These are phyloP conservation scores for Porites lutea DNA, from an alignment of 64 coral and sea anemone genomes.

Conservation along the genomic window DNA sequence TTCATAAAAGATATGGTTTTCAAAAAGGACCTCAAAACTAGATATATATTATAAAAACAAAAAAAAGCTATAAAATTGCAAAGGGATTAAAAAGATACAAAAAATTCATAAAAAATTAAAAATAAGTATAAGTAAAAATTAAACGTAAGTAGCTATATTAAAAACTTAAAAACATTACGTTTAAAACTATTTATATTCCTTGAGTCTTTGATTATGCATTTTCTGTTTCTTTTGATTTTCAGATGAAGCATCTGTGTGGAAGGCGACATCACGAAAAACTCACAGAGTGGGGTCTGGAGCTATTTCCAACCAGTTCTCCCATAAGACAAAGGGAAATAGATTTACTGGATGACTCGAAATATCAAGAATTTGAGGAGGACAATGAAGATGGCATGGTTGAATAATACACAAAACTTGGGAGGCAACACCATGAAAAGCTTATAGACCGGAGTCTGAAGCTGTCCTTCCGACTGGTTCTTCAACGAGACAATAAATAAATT, in stretches of 20 bases:
- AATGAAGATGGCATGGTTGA: background rate
- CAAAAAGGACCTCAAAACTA: too few relatives aligned
- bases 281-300: constrained; percentile 51
- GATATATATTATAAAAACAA: too few relatives aligned
- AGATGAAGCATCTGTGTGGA: constrained; percentile 76
- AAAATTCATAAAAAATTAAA: too few relatives aligned
- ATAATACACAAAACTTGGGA: constrained; percentile 3
- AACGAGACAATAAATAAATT: constrained; percentile 46
- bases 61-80: too few relatives aligned
- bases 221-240: background rate
- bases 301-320: constrained; percentile 51
- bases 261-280: constrained; percentile 63
- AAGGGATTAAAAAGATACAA: too few relatives aligned
- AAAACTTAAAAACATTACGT: too few relatives aligned
- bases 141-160: too few relatives aligned
- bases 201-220: too few relatives aligned
- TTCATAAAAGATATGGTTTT: too few relatives aligned
- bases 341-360: constrained; percentile 51
- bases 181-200: too few relatives aligned
- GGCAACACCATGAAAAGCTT: constrained; percentile 60
- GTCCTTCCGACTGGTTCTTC: constrained; percentile 36
- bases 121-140: too few relatives aligned
- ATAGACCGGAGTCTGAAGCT: constrained; percentile 57
- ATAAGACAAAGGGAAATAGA: constrained; percentile 50
- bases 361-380: constrained; percentile 64